Percentiles rank a stretch among this genome's conserved stretches.
Conservation (phyloP, 2,888 invertebrate species). For the Euplagia quadripunctaria region DNA sequence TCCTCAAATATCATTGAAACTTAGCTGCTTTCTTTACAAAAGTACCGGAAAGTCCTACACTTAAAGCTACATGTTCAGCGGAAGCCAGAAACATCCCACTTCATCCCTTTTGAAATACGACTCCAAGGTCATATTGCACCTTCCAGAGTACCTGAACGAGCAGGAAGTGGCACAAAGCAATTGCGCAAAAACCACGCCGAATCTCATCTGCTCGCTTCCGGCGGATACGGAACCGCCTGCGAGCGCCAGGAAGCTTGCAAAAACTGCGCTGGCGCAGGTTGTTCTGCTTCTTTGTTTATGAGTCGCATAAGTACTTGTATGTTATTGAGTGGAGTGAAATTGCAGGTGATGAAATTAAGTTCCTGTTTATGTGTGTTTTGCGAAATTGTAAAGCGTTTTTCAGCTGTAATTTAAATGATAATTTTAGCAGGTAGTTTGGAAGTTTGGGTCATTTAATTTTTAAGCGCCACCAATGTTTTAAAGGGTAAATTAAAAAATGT, state of each 20-base stretch:
- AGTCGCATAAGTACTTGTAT: constrained; percentile 37
- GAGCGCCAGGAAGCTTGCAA: constrained; percentile 66
- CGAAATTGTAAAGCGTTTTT: constrained; percentile 24
- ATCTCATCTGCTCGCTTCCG: constrained; percentile 80
- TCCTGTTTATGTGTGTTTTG: constrained; percentile 34
- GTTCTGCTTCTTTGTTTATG: constrained; percentile 43
- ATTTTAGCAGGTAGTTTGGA: constrained; percentile 7
- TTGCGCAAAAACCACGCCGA: constrained; percentile 71
- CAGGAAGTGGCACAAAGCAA: constrained; percentile 71
- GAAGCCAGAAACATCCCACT: constrained; percentile 56
- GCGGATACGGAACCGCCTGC: constrained; percentile 82
- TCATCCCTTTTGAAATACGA: constrained; percentile 67
- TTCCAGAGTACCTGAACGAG: constrained; percentile 72
- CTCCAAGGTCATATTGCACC: constrained; percentile 83
- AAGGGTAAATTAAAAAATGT: background rate
- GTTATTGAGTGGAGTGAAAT: constrained; percentile 34
- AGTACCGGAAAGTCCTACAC: background rate
- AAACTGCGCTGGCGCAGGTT: constrained; percentile 64
- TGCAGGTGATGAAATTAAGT: constrained; percentile 46
- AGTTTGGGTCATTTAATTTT: background rate
- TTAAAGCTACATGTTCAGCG: constrained; percentile 30
- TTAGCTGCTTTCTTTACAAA: background rate
- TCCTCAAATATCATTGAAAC: background rate
- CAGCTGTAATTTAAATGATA: constrained; percentile 32
- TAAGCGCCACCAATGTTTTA: background rate